Percentiles rank a stretch among this genome's conserved stretches.
Conservation (phyloP, 2,888 invertebrate species). For the Chymomyza procnemis region DNA sequence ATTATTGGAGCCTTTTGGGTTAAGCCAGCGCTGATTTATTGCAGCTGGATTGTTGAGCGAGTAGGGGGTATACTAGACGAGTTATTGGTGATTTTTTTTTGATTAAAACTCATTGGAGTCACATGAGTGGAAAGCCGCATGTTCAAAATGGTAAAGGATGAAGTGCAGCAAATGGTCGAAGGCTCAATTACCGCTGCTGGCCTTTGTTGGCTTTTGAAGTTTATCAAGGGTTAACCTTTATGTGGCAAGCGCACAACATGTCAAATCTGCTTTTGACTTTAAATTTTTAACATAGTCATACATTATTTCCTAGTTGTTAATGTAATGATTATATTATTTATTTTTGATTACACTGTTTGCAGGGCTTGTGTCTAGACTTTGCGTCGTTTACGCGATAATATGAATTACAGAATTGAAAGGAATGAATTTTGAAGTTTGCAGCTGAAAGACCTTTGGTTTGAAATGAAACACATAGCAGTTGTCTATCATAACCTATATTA, state of each 20-base stretch:
- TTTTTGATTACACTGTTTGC: no score
- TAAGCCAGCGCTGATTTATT: constrained; percentile 56
- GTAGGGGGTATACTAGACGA: constrained; percentile 40
- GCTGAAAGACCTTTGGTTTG: no score
- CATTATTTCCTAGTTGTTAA: not conserved
- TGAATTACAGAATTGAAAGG: no score
- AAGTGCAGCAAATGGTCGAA: not conserved
- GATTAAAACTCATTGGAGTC: constrained; percentile 26
- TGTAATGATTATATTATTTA: no score
- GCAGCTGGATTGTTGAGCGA: constrained; percentile 38
- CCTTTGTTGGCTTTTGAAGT: not conserved
- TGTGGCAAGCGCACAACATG: not conserved
- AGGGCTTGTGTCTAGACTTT: no score
- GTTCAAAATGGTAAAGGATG: not conserved
- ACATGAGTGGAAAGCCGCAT: not conserved
- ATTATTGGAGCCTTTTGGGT: constrained; percentile 60
- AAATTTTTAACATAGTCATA: not conserved
- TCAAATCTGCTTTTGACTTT: not conserved
- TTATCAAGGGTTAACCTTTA: not conserved
- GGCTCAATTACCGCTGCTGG: not conserved
- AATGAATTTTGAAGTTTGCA: no score
- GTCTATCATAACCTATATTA: no score
- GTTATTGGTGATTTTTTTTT: constrained; percentile 55
- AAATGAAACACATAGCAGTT: no score
- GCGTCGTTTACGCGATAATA: no score